A percentile compares a stretch with the other conserved stretches of the same genome.
phyloP scores from a whole-genome alignment of 2,888 invertebrate genomes.

The Amphiduros pacificus region DNA sequence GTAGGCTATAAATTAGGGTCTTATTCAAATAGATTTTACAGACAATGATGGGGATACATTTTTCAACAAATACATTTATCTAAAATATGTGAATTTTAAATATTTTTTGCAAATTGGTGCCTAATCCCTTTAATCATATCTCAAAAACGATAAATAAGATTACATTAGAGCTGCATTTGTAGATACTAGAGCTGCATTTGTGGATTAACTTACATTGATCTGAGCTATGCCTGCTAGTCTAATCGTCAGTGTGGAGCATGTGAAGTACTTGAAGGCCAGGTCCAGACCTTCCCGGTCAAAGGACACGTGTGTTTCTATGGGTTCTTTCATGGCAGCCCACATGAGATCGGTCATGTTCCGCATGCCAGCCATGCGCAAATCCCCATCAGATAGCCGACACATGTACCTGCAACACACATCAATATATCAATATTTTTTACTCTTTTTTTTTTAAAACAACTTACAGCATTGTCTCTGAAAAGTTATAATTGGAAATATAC shows the following conservation, averaged over 20 bases:
- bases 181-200: neutral
- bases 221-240: conserved; percentile 89
- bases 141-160: too few species aligned
- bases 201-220: conserved; percentile 79
- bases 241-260: conserved; percentile 91
- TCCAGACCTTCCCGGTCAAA: conserved; percentile 88
- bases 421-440: neutral
- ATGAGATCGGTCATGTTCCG: conserved; percentile 95
- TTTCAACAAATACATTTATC: too few species aligned
- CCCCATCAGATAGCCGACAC: conserved; percentile 90
- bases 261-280: conserved; percentile 94
- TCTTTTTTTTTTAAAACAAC: too few species aligned
- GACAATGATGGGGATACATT: too few species aligned
- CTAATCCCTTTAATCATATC: too few species aligned
- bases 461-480: too few species aligned
- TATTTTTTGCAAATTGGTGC: too few species aligned
- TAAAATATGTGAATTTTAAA: too few species aligned
- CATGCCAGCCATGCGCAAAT: conserved; percentile 82
- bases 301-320: conserved; percentile 64
- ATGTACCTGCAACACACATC: conserved; percentile 67
- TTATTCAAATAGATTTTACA: too few species aligned
- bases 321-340: conserved; percentile 94
- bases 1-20: too few species aligned
- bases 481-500: too few species aligned
- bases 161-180: too few species aligned